Evolutionary conservation across 2,113 vertebrate species (phyloP).

Genomic region (Carlito syrichta): DNA sequence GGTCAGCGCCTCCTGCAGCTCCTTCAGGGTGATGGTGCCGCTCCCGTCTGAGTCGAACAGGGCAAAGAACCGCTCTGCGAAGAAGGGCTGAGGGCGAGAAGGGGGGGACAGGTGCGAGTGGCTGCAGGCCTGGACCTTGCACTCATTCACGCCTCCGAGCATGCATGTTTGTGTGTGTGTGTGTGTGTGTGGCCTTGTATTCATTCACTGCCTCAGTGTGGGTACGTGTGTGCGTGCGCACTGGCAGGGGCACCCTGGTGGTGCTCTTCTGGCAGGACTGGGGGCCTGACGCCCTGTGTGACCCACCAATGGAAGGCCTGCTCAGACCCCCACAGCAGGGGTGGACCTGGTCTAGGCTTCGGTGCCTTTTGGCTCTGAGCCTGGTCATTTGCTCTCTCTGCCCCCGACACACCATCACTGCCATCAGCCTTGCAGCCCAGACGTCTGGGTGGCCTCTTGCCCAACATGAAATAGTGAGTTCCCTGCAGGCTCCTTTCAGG

Average conservation of each 20-base stretch:
- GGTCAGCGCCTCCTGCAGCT: slow-evolving; percentile 87
- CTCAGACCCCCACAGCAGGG: neutral
- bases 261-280: neutral
- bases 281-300: neutral
- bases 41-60: slow-evolving; percentile 90
- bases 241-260: rapidly evolving
- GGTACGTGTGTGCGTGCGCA: neutral
- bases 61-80: slow-evolving; percentile 91
- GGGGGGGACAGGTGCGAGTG: neutral
- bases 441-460: neutral
- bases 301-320: neutral
- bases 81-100: slow-evolving; percentile 85
- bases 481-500: neutral
- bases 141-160: neutral
- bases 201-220: neutral
- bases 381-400: neutral
- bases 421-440: neutral
- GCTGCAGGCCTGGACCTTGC: neutral
- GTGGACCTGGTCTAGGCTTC: neutral
- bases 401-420: neutral
- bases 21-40: slow-evolving; percentile 88
- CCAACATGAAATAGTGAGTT: neutral
- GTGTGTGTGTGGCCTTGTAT: neutral
- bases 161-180: too few species aligned
- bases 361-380: too few species aligned